Evolutionary conservation across 2,113 vertebrate species (phyloP), one percentile per base, ranked within the genome.

Genomic region (Amblyornis subalaris): DNA sequence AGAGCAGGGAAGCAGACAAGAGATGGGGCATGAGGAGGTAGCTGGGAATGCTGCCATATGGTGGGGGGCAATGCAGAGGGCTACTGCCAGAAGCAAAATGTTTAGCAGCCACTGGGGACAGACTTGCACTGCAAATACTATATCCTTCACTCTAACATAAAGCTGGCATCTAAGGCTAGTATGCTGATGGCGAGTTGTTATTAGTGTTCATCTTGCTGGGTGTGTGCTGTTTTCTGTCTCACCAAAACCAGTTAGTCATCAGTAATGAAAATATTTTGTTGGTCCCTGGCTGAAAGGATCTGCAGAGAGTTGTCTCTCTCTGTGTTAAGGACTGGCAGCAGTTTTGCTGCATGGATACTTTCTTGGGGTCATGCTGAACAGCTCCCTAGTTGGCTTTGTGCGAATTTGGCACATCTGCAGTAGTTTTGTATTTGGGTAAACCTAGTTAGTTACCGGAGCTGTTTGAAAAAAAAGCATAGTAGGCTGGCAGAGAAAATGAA

Each of bases 1-100:
- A 28, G 74, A 79, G 31, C n/a, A 20, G 28, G 36, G 19, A 84
- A 64, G 51, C 44, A 45, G 74, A 75, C 45, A 65, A 57, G 60
- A 83, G 71, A 20, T 0, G 3, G 21, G 25, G 28, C 0, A 0
- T 20, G 23, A 77, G 42, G 79, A 33, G 19, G 51, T 28, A 47
- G 50, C 50, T 73, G 38, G 60, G 85, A 60, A 40, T 2, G 13
- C 24, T 6, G 14, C 88, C 92, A 86, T 90, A 88, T 12, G 76
- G 79, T 4, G 3, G 60, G 65, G 24, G 61, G 40, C 4, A 10
- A 31, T 14, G 44, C 53, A 93, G 35, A 88, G 51, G 61, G 74
- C 58, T 51, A 14, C 64, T 5, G 40, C 60, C 76, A 78, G 83
- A 71, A 81, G 69, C 51, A 42, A 53, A 81, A 67, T 45, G 6